phyloP scores from a whole-genome alignment of 2,113 vertebrate genomes.

The Pterocles orientalis region DNA sequence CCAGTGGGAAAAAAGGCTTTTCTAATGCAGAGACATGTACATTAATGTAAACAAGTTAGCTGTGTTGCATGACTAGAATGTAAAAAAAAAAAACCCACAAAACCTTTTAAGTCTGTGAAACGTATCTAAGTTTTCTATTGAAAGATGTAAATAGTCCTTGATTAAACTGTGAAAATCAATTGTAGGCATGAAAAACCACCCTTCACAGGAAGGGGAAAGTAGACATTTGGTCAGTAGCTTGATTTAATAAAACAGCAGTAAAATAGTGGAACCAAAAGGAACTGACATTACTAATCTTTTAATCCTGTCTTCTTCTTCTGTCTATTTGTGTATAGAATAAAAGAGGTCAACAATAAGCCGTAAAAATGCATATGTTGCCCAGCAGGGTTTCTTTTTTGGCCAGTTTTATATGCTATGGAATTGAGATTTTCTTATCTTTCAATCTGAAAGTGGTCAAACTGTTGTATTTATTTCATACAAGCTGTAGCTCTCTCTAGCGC shows the following conservation, averaged over 20 bases:
- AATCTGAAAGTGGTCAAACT: not conserved
- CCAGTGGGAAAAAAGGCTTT: not conserved
- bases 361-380: constrained; percentile 65
- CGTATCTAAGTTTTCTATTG: constrained; percentile 42
- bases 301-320: constrained; percentile 64
- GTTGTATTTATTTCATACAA: not conserved
- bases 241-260: constrained; percentile 54
- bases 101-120: not conserved
- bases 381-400: constrained; percentile 47
- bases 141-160: constrained; percentile 34
- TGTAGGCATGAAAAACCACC: constrained; percentile 50
- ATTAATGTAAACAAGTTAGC: not conserved
- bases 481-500: not conserved
- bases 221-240: constrained; percentile 45
- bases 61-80: not conserved
- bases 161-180: constrained; percentile 68
- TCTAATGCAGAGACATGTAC: not conserved
- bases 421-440: constrained; percentile 39
- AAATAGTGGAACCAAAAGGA: constrained; percentile 53
- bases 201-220: constrained; percentile 10
- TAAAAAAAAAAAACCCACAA: not conserved
- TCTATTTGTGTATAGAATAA: constrained; percentile 46
- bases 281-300: constrained; percentile 72
- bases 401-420: constrained; percentile 10
- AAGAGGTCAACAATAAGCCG: constrained; percentile 30